Conservation (phyloP, 2,888 invertebrate species). For the Mycalesis mineus region DNA sequence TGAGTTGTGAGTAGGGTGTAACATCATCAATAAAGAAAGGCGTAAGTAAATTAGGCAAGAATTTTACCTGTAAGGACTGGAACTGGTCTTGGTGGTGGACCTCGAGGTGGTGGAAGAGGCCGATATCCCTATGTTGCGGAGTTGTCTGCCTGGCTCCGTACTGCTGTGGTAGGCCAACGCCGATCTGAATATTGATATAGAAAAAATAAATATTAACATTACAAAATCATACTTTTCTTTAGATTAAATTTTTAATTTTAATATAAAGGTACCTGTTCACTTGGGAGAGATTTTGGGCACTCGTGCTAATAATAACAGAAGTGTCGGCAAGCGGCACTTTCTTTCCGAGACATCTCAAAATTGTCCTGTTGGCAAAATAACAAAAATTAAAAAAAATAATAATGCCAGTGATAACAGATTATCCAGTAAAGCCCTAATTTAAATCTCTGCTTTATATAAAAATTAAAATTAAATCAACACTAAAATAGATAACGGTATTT, state of each 20-base stretch:
- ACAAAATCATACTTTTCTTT: too few species aligned
- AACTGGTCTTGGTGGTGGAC: conserved; percentile 95
- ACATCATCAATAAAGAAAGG: too few species aligned
- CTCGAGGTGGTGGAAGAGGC: conserved; percentile 96
- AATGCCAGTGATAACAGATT: too few species aligned
- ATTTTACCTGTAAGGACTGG: conserved; percentile 89
- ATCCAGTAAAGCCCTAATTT: too few species aligned
- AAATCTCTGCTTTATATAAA: too few species aligned
- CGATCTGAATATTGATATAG: conserved; percentile 72
- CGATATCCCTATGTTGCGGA: conserved; percentile 92
- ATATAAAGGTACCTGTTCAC: conserved; percentile 53
- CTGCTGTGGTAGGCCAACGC: conserved; percentile 88
- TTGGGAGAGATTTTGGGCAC: conserved; percentile 85
- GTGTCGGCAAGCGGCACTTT: conserved; percentile 89
- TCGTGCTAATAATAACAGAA: conserved; percentile 84
- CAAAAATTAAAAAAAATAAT: too few species aligned
- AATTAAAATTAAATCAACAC: too few species aligned
- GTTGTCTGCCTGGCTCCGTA: conserved; percentile 60
- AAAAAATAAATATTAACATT: too few species aligned
- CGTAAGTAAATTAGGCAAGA: too few species aligned
- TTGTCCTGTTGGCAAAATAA: conserved; percentile 62
- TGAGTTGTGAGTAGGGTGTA: too few species aligned
- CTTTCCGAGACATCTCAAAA: conserved; percentile 87
- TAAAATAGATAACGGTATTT: too few species aligned
- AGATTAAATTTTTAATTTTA: too few species aligned